Evolutionary conservation across 2,888 invertebrate species (phyloP), one percentile per base, ranked within the genome.

Genomic region (Eilema caniola): DNA sequence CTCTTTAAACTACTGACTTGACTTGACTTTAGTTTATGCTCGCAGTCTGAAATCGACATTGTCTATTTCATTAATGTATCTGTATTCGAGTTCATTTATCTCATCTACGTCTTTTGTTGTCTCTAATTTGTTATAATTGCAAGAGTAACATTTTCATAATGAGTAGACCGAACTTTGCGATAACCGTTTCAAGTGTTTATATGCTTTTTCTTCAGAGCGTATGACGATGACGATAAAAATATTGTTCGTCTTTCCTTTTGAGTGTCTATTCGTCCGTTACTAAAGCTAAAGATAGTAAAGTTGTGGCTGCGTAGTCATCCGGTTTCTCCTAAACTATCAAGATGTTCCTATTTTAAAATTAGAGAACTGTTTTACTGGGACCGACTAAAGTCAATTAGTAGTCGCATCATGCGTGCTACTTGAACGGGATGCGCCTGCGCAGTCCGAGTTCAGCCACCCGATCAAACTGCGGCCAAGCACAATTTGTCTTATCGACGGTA

Each of bases 341-440:
- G 85, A 87, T 86, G 84, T 80, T 84, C 85, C 83, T 85, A 87
- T 89, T 88, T 86, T 82, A 82, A 83, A 61, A 85, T 80, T 80
- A 83, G 82, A 86, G 83, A 85, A 88, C 87, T 84, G 85, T 89
- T 86, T 85, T 82, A 86, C 84, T 78, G 81, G 80, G 85, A 83
- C 85, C 82, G 84, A 83, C 86, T 88, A 71, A 83, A 88, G 84
- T 86, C 85, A 88, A 91, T 92, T 89, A 91, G 88, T 85, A 90
- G 87, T 87, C 90, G 84, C 86, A 85, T 86, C 91, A 88, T 87
- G 88, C 83, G 83, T 84, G 83, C 88, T 88, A 90, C 90, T 91
- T 87, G 87, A 88, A 89, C 85, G 85, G 86, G 89, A 90, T 89
- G 87, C 85, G 88, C 81, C 78, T 84, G 89, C 86, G 82, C 85